Evolutionary conservation across 2,113 vertebrate species (phyloP).

Genomic region (Mustela nigripes): DNA sequence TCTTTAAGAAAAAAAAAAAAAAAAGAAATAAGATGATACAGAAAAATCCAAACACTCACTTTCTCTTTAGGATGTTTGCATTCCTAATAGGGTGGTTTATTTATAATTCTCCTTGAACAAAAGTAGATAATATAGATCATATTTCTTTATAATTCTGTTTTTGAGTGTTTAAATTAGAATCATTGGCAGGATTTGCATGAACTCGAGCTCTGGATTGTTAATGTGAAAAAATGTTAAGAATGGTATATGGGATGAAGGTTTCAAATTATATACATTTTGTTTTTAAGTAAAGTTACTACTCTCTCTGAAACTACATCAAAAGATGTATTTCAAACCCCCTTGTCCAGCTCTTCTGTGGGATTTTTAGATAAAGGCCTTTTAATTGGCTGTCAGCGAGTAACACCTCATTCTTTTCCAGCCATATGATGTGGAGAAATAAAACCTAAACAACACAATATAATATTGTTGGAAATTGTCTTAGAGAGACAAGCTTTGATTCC

Average conservation of each 20-base stretch:
- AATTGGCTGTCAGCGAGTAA: conserved; percentile 45
- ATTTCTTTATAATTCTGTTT: not conserved
- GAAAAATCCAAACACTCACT: conserved; percentile 52
- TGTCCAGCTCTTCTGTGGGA: conserved; percentile 14
- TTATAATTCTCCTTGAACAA: not conserved
- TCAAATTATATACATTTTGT: conserved; percentile 1
- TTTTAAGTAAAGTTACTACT: not conserved
- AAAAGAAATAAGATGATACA: conserved; percentile 66
- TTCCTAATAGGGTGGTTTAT: not conserved
- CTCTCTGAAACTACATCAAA: conserved; percentile 45
- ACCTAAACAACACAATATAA: conserved; percentile 4
- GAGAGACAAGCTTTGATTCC: conserved; percentile 57
- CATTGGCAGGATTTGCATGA: not conserved
- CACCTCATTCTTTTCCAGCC: not conserved
- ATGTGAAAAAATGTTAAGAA: not conserved
- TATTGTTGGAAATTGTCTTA: conserved; percentile 23
- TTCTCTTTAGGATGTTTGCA: not conserved
- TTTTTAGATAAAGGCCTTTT: conserved; percentile 54
- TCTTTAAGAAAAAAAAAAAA: too few species aligned
- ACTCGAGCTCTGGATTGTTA: not conserved
- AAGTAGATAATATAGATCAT: not conserved
- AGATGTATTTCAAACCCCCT: not conserved
- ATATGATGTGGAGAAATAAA: not conserved
- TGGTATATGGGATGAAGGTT: not conserved
- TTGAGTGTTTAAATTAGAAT: conserved; percentile 58